Percentiles rank a stretch among this genome's conserved stretches.
These are phyloP conservation scores for Ascidia mentula DNA, from an alignment of 23 tunicate species.

Conservation along the genomic window DNA sequence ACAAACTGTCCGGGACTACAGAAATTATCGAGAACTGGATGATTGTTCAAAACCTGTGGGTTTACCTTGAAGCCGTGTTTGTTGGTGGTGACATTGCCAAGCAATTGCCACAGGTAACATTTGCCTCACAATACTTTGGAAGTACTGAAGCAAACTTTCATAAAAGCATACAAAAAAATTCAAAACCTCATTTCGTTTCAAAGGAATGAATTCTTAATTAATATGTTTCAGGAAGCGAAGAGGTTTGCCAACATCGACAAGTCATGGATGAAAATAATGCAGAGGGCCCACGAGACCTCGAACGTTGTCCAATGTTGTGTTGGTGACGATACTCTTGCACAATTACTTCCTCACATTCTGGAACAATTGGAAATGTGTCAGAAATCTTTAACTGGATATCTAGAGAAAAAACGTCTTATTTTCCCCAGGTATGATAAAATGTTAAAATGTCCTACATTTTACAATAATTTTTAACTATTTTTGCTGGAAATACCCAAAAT, in stretches of 20 bases:
- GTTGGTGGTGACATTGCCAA: conserved; percentile 92
- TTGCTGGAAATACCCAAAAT: too few relatives aligned
- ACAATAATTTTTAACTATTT: neutral
- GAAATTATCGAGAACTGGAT: conserved; percentile 84
- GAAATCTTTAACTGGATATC: conserved; percentile 74
- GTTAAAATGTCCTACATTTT: too few relatives aligned
- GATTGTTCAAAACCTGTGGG: conserved; percentile 86
- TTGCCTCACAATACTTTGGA: neutral
- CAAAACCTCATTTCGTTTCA: too few relatives aligned
- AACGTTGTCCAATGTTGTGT: conserved; percentile 89
- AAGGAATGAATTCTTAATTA: too few relatives aligned
- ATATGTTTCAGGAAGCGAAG: conserved; percentile 65
- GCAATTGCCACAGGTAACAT: conserved; percentile 72
- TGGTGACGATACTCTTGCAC: conserved; percentile 87
- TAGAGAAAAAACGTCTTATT: conserved; percentile 78
- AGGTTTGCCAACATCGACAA: conserved; percentile 85
- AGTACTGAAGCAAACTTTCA: too few relatives aligned
- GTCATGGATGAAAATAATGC: conserved; percentile 92
- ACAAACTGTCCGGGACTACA: conserved; percentile 79
- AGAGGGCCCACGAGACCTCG: conserved; percentile 83
- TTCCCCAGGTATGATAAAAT: conserved; percentile 61
- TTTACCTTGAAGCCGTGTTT: conserved; percentile 88
- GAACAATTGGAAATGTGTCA: conserved; percentile 87
- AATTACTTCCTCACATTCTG: conserved; percentile 75
- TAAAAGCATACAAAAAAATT: too few relatives aligned